A percentile compares a stretch with the other conserved stretches of the same genome.
These are phyloP conservation scores for Rhingia campestris DNA, from an alignment of 2,888 invertebrate genomes.

Conservation along the genomic window DNA sequence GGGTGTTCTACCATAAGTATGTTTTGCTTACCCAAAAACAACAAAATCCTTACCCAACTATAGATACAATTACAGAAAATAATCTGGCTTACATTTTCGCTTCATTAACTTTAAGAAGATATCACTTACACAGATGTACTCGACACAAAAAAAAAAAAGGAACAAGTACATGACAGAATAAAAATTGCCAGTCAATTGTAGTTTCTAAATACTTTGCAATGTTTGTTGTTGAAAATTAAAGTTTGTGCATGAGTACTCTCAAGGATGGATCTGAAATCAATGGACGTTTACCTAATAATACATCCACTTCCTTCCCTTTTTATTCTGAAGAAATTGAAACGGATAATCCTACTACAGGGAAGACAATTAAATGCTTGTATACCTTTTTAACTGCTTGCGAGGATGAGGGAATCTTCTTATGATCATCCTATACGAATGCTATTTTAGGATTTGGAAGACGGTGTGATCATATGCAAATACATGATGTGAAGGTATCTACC, in stretches of 20 bases:
- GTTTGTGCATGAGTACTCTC: slow-evolving; percentile 4
- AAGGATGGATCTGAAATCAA: neutral
- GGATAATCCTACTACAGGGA: slow-evolving; percentile 22
- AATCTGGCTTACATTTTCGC: slow-evolving; percentile 17
- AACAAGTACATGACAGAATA: neutral
- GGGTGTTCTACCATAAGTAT: neutral
- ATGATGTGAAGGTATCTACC: too few relatives aligned
- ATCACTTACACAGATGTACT: slow-evolving; percentile 27
- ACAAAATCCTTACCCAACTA: neutral
- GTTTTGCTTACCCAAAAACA: neutral
- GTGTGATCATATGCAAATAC: too few relatives aligned
- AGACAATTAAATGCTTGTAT: slow-evolving; percentile 10
- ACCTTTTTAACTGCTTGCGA: neutral
- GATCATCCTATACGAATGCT: neutral
- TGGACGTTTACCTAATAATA: neutral
- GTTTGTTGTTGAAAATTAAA: slow-evolving; percentile 16
- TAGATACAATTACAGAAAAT: slow-evolving; percentile 1
- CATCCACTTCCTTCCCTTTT: neutral
- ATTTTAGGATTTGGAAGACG: neutral
- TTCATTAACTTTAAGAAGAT: slow-evolving; percentile 31
- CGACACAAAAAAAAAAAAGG: neutral
- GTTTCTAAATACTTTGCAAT: slow-evolving; percentile 5
- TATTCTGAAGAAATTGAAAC: neutral
- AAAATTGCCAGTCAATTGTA: neutral
- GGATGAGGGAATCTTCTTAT: neutral